phyloP scores from a whole-genome alignment of 2,888 invertebrate species.

The Agonopterix alstromeriana region DNA sequence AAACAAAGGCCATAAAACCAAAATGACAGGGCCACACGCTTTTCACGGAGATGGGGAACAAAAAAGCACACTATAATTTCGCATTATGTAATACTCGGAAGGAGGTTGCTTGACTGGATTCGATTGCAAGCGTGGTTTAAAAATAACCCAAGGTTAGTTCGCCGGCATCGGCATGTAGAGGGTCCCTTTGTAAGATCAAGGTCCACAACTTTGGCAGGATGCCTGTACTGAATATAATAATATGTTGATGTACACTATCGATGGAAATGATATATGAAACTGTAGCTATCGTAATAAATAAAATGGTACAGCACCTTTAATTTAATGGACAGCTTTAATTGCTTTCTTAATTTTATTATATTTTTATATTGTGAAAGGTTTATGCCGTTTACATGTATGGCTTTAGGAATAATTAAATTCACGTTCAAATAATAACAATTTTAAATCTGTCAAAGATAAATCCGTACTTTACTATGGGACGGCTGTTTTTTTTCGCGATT shows the following conservation, averaged over 20 bases:
- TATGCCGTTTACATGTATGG: conserved; percentile 1
- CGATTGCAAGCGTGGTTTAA: conserved; percentile 66
- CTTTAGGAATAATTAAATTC: no score
- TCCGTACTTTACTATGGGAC: no score
- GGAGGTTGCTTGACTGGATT: conserved; percentile 60
- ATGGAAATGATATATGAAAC: conserved; percentile 1
- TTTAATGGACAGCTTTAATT: conserved; percentile 5
- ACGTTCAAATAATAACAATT: no score
- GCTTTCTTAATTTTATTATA: conserved; percentile 1
- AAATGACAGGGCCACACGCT: conserved; percentile 73
- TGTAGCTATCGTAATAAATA: conserved; percentile 1
- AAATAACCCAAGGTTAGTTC: conserved; percentile 73
- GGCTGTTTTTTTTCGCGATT: no score
- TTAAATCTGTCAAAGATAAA: no score
- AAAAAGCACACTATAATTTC: conserved; percentile 68
- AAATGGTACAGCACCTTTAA: conserved; percentile 2
- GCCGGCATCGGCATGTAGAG: conserved; percentile 40
- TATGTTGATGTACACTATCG: background rate
- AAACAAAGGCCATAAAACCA: conserved; percentile 69
- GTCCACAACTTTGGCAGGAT: conserved; percentile 67
- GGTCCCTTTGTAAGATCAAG: conserved; percentile 72
- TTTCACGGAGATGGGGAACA: conserved; percentile 41
- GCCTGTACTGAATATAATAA: conserved; percentile 25
- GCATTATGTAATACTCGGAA: conserved; percentile 75
- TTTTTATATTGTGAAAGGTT: background rate